A percentile compares a stretch with the other conserved stretches of the same genome.
phyloP scores from a whole-genome alignment of 1,140 invertebrate genomes.

The Eupristina koningsbergeri region DNA sequence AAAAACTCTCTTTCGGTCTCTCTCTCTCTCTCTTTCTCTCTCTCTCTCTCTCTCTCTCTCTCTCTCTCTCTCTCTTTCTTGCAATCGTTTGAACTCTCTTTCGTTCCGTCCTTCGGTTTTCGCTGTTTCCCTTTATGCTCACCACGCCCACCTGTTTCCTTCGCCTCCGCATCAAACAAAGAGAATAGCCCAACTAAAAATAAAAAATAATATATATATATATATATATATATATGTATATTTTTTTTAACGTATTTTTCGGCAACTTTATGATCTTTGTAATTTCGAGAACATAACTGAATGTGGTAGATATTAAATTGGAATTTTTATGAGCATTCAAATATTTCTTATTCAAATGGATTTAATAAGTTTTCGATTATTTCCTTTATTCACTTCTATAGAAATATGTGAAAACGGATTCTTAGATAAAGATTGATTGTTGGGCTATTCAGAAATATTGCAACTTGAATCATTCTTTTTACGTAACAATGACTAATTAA shows the following conservation, averaged over 20 bases:
- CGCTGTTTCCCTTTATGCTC: conserved; percentile 24
- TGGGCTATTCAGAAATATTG: neutral
- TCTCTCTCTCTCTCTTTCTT: conserved; percentile 20
- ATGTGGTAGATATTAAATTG: conserved; percentile 32
- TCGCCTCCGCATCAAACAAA: conserved; percentile 5
- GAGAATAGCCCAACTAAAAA: neutral
- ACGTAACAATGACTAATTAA: no score
- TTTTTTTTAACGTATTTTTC: conserved; percentile 8
- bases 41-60: conserved; percentile 37
- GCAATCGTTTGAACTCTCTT: conserved; percentile 19
- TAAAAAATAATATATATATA: conserved; percentile 27
- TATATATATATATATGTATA: no score
- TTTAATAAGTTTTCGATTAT: neutral
- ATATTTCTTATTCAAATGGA: neutral
- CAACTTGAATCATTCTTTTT: no score
- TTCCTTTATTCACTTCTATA: neutral
- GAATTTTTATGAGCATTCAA: conserved; percentile 40
- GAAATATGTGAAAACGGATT: neutral
- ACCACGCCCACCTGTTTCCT: conserved; percentile 50
- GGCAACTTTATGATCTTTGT: conserved; percentile 37
- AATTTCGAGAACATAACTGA: conserved; percentile 6
- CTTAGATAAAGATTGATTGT: neutral
- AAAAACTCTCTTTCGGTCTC: conserved; percentile 23
- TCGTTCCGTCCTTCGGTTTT: conserved; percentile 34
- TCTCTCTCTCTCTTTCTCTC: conserved; percentile 6